A percentile compares a stretch with the other conserved stretches of the same genome.
Conservation (phyloP, 2,888 invertebrate genomes). For the Dryococelus australis region DNA sequence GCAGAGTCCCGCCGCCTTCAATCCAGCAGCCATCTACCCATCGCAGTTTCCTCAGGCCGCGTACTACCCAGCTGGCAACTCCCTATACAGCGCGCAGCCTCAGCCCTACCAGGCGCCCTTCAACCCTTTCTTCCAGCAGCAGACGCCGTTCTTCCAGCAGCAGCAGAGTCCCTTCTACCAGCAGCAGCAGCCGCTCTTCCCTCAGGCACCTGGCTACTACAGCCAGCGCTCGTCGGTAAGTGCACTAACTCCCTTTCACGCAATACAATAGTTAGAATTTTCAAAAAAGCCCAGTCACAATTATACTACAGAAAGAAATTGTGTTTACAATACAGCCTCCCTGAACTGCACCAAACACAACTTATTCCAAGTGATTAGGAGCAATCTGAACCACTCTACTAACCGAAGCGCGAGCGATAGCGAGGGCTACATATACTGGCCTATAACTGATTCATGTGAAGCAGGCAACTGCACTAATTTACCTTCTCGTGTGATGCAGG, state of each 20-base stretch:
- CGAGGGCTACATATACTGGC: no score
- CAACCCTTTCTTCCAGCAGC: slow-evolving; percentile 34
- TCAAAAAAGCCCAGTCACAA: no score
- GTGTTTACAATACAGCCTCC: no score
- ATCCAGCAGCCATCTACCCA: slow-evolving; percentile 19
- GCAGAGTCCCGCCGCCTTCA: background rate
- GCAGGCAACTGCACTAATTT: no score
- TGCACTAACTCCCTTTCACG: background rate
- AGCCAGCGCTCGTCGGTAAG: slow-evolving; percentile 38
- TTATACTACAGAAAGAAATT: no score
- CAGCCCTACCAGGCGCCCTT: slow-evolving; percentile 30
- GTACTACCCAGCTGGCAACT: slow-evolving; percentile 30
- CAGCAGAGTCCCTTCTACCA: slow-evolving; percentile 29
- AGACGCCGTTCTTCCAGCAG: slow-evolving; percentile 27
- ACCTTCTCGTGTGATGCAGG: no score
- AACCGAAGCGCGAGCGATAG: no score
- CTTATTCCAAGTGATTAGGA: no score
- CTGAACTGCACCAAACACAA: no score
- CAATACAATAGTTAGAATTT: background rate
- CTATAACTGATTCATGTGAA: no score
- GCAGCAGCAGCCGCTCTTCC: slow-evolving; percentile 26
- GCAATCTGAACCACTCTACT: no score
- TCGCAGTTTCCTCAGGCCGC: slow-evolving; percentile 23
- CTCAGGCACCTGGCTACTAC: slow-evolving; percentile 23
- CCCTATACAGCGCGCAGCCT: slow-evolving; percentile 36